phyloP scores from a whole-genome alignment of 2,113 vertebrate genomes.

The Pachypanchax playfairii region DNA sequence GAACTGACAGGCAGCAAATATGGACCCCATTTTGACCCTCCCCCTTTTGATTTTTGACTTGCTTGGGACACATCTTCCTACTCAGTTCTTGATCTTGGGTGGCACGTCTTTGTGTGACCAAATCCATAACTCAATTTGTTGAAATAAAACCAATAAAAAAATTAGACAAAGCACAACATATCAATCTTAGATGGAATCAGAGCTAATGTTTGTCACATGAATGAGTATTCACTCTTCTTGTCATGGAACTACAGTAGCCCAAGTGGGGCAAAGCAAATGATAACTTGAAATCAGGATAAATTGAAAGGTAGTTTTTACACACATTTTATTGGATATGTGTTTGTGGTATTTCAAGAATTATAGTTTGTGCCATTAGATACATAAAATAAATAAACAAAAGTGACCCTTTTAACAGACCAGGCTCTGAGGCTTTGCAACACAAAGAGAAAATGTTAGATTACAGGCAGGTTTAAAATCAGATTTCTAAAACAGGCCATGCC shows the following conservation, averaged over 20 bases:
- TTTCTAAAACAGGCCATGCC: conserved; percentile 16
- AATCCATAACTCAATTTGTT: conserved; percentile 25
- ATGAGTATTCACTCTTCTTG: neutral
- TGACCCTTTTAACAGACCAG: neutral
- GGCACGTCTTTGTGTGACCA: conserved; percentile 49
- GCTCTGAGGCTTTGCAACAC: neutral
- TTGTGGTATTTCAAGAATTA: no score
- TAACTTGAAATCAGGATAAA: neutral
- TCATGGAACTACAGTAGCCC: neutral
- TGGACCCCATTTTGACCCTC: conserved; percentile 1
- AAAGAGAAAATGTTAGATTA: conserved; percentile 29
- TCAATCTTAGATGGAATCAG: conserved; percentile 20
- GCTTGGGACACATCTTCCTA: conserved; percentile 13
- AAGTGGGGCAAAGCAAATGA: neutral
- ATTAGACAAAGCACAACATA: neutral
- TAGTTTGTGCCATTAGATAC: no score
- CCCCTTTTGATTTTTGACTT: conserved; percentile 32
- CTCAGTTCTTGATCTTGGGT: conserved; percentile 38
- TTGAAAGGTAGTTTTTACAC: no score
- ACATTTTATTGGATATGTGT: no score
- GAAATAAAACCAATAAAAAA: conserved; percentile 30
- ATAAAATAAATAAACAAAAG: no score
- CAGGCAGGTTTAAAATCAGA: conserved; percentile 6
- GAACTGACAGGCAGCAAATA: conserved; percentile 71
- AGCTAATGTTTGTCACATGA: conserved; percentile 37